Evolutionary conservation across 2,797 vertebrate genomes (phyloP).

Genomic region (Enteromius afrohamiltoni): DNA sequence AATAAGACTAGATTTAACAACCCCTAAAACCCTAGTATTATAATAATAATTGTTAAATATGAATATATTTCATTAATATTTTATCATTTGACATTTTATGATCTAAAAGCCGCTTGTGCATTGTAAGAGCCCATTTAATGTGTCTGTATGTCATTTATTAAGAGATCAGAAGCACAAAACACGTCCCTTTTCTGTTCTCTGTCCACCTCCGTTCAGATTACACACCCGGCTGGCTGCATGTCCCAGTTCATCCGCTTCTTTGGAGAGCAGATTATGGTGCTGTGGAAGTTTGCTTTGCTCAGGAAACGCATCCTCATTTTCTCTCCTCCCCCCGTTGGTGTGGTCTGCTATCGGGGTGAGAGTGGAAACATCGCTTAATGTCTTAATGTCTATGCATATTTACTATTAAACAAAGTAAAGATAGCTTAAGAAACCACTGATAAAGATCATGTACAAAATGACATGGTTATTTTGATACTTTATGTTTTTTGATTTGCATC

Average conservation of each 20-base stretch:
- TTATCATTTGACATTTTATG: not conserved
- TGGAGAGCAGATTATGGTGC: conserved; percentile 95
- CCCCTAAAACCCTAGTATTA: too few species aligned
- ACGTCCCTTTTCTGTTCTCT: conserved; percentile 13
- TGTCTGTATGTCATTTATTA: not conserved
- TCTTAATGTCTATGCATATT: not conserved
- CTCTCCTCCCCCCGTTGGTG: conserved; percentile 94
- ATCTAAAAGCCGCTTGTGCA: not conserved
- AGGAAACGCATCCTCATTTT: conserved; percentile 97
- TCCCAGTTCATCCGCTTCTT: conserved; percentile 99
- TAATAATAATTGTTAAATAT: too few species aligned
- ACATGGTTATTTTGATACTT: not conserved
- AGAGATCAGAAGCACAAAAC: not conserved
- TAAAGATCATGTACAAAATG: not conserved
- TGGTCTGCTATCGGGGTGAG: conserved; percentile 97
- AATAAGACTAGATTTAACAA: not conserved
- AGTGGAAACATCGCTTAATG: conserved; percentile 4
- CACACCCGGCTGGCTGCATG: conserved; percentile 99
- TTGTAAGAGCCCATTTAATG: not conserved
- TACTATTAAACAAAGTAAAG: not conserved
- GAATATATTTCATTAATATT: not conserved
- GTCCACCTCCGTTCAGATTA: conserved; percentile 82
- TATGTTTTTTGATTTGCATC: not conserved
- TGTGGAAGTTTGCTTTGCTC: conserved; percentile 97
- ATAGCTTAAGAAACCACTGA: not conserved